Conservation (phyloP, 2,888 invertebrate species). For the Rapana venosa region DNA sequence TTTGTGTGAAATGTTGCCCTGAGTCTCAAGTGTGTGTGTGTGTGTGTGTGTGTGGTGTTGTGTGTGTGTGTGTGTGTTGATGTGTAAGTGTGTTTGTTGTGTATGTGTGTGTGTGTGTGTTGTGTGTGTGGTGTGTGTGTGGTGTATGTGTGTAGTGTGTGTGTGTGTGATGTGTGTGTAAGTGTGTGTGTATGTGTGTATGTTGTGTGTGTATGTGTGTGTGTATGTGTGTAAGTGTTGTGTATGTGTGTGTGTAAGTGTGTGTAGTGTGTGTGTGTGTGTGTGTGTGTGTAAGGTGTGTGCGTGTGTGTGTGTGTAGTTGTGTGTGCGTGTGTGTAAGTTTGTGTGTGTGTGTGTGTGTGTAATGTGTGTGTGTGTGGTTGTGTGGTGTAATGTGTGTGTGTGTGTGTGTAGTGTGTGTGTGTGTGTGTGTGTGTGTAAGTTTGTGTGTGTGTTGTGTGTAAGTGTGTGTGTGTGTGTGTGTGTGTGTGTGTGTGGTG, state of each 20-base stretch:
- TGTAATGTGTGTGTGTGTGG: no score
- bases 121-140: conserved; percentile 1
- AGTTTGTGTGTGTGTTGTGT: no score
- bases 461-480: no score
- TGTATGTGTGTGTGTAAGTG: conserved; percentile 31
- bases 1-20: neutral
- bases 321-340: neutral
- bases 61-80: neutral
- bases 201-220: conserved; percentile 37
- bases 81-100: conserved; percentile 34
- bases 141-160: conserved; percentile 16
- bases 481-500: no score
- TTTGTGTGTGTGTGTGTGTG: neutral
- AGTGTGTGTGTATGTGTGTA: conserved; percentile 24
- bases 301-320: neutral
- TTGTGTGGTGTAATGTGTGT: no score
- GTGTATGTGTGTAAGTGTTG: conserved; percentile 18
- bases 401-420: no score
- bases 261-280: conserved; percentile 30
- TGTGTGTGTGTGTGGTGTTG: neutral
- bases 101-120: conserved; percentile 20
- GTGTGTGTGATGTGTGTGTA: conserved; percentile 26
- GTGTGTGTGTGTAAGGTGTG: neutral
- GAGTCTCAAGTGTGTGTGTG: neutral
- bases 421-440: no score